These are phyloP conservation scores for Scelioninae gen. 2 DNA, from an alignment of 2,888 invertebrate species.

Conservation along the genomic window DNA sequence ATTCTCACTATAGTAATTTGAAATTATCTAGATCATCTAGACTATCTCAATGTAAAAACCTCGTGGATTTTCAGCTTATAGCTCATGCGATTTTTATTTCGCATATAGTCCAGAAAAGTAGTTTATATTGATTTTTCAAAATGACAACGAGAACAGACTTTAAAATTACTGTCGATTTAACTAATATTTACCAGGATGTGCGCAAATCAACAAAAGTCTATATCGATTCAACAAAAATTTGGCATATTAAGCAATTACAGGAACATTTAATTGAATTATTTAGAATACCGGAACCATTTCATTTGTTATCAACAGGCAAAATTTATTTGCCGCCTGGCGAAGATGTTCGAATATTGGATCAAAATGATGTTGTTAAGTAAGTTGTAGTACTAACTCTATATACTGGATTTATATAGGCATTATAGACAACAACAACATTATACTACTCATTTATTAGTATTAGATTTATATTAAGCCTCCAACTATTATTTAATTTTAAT, in stretches of 20 bases:
- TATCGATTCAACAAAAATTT: constrained; percentile 67
- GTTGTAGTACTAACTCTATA: too few relatives aligned
- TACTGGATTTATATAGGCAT: too few relatives aligned
- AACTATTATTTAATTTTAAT: too few relatives aligned
- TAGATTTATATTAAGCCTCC: too few relatives aligned
- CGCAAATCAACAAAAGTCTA: constrained; percentile 66
- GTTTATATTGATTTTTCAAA: constrained; percentile 14
- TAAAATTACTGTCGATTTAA: constrained; percentile 69
- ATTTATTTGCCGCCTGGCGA: constrained; percentile 71
- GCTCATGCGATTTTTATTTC: too few relatives aligned
- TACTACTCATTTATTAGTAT: too few relatives aligned
- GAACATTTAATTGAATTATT: constrained; percentile 70
- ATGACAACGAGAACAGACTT: constrained; percentile 59
- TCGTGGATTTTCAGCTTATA: too few relatives aligned
- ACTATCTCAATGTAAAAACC: too few relatives aligned
- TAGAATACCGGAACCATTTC: constrained; percentile 70
- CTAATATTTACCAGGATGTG: constrained; percentile 66
- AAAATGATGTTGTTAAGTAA: constrained; percentile 44
- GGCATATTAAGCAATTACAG: constrained; percentile 67
- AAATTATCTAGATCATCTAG: too few relatives aligned
- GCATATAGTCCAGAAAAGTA: too few relatives aligned
- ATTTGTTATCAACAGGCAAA: constrained; percentile 67
- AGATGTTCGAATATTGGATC: constrained; percentile 64
- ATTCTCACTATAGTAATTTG: too few relatives aligned
- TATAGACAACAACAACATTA: too few relatives aligned